These are phyloP conservation scores for Euproctis similis DNA, from an alignment of 2,888 invertebrate genomes.

Conservation along the genomic window DNA sequence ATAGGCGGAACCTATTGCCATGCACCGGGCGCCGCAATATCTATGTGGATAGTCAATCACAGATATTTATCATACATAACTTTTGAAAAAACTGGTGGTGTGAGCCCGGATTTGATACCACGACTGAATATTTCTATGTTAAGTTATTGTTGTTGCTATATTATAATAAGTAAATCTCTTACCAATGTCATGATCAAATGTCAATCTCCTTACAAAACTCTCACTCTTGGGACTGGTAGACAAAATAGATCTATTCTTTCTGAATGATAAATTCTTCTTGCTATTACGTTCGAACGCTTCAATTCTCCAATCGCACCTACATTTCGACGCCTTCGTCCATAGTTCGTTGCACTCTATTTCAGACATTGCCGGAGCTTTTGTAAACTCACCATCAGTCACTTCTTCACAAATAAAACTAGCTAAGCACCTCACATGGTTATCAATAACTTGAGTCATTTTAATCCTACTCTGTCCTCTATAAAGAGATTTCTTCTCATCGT, in stretches of 20 bases:
- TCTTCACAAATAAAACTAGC: constrained; percentile 62
- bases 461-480: constrained; percentile 49
- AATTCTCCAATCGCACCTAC: constrained; percentile 79
- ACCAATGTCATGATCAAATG: constrained; percentile 68
- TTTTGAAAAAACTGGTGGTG: too few species aligned
- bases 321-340: constrained; percentile 76
- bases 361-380: constrained; percentile 67
- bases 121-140: too few species aligned
- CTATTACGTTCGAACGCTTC: constrained; percentile 66
- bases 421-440: constrained; percentile 56
- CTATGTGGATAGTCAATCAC: too few species aligned
- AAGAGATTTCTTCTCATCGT: constrained; percentile 62
- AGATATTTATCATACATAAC: too few species aligned
- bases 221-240: constrained; percentile 63
- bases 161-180: constrained; percentile 23
- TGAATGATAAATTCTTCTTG: constrained; percentile 69
- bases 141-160: too few species aligned
- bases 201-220: constrained; percentile 55
- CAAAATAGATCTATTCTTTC: constrained; percentile 68
- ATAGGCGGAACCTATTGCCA: too few species aligned
- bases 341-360: constrained; percentile 74
- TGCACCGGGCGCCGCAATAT: too few species aligned
- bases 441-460: constrained; percentile 45
- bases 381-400: constrained; percentile 42
- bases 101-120: too few species aligned